phyloP scores from a whole-genome alignment of 2,113 vertebrate genomes.

The Rhinopomastus cyanomelas region DNA sequence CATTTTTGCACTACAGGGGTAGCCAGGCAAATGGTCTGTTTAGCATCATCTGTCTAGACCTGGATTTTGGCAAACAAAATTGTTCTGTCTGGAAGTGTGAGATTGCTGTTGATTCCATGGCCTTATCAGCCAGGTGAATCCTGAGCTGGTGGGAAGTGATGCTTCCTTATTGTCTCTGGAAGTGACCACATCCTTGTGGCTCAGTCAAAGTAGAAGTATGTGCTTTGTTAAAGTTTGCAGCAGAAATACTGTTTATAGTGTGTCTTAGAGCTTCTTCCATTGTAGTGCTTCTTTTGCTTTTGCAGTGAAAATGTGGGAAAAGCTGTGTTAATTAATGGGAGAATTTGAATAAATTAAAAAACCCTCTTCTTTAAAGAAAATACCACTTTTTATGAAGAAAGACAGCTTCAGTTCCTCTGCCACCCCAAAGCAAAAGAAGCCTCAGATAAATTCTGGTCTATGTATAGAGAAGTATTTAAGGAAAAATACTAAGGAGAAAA shows the following conservation, averaged over 20 bases:
- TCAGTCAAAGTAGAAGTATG: background rate
- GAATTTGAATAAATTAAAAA: background rate
- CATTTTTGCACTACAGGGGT: background rate
- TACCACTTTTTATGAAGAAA: background rate
- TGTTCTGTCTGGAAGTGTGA: background rate
- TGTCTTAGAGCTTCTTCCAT: background rate
- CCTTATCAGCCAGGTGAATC: background rate
- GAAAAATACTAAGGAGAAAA: background rate
- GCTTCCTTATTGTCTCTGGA: background rate
- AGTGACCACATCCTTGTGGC: background rate
- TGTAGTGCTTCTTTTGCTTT: background rate
- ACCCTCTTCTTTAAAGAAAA: background rate
- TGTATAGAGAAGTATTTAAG: background rate
- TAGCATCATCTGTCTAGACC: background rate
- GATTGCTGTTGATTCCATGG: background rate
- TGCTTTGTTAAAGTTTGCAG: background rate
- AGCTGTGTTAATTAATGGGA: background rate
- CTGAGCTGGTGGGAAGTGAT: background rate
- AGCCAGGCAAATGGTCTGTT: background rate
- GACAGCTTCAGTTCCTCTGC: background rate
- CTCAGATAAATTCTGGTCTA: background rate
- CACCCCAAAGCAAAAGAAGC: background rate
- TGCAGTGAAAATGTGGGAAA: background rate
- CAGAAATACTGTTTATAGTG: background rate
- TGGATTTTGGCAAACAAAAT: background rate